Conservation (phyloP, 1,140 invertebrate genomes). For the Chrysopa pallens region DNA sequence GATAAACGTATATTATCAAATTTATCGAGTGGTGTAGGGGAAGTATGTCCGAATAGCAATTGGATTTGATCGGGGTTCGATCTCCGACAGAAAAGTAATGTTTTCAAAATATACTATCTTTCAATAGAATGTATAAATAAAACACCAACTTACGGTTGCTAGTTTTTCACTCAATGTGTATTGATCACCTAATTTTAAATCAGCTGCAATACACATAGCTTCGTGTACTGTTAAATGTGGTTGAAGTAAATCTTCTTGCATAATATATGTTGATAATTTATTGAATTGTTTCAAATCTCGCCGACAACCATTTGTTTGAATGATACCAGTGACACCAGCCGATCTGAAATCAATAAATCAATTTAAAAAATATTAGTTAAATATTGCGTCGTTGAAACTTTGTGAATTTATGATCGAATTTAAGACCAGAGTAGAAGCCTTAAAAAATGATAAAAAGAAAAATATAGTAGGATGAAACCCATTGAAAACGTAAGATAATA, state of each 20-base stretch:
- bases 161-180: slow-evolving; percentile 12
- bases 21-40: too few relatives aligned
- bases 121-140: background rate
- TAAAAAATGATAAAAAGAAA: too few relatives aligned
- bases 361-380: background rate
- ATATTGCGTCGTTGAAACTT: too few relatives aligned
- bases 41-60: too few relatives aligned
- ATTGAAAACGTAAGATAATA: too few relatives aligned
- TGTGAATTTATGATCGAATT: too few relatives aligned
- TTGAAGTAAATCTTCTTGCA: slow-evolving; percentile 74
- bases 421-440: too few relatives aligned
- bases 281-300: slow-evolving; percentile 53
- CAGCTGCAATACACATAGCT: slow-evolving; percentile 65
- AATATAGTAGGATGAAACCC: too few relatives aligned
- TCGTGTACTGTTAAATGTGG: slow-evolving; percentile 65
- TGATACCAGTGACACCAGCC: slow-evolving; percentile 41
- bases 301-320: slow-evolving; percentile 55
- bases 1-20: too few relatives aligned
- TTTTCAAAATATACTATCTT: too few relatives aligned
- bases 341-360: slow-evolving; percentile 23
- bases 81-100: too few relatives aligned
- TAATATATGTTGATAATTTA: slow-evolving; percentile 77
- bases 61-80: too few relatives aligned
- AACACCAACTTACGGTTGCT: slow-evolving; percentile 12
- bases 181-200: slow-evolving; percentile 56